These are phyloP conservation scores for Latrodectus geometricus DNA, from an alignment of 1,140 invertebrate genomes.

Conservation along the genomic window DNA sequence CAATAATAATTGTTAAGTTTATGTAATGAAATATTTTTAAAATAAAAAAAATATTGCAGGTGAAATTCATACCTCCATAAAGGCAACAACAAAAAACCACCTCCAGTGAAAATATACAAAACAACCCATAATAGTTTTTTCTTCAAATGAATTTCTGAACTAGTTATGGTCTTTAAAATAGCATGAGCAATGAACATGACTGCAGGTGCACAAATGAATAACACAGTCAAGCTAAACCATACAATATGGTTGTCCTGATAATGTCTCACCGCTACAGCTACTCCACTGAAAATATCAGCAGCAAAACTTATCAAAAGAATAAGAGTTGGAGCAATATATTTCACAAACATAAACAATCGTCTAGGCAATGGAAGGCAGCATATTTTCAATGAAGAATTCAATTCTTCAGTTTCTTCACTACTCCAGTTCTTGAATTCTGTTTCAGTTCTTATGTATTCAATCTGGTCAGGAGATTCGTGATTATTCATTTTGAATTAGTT, in stretches of 20 bases:
- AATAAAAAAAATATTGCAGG: not conserved
- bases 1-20: no score
- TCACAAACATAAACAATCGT: constrained; percentile 44
- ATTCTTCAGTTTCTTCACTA: constrained; percentile 45
- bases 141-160: constrained; percentile 24
- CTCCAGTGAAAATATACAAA: constrained; percentile 48
- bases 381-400: constrained; percentile 56
- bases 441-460: constrained; percentile 58
- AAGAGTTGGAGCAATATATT: constrained; percentile 52
- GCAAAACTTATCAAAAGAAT: constrained; percentile 54
- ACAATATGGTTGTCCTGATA: constrained; percentile 44
- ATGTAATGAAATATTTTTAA: no score
- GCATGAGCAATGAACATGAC: constrained; percentile 57
- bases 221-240: constrained; percentile 48
- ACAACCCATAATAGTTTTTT: constrained; percentile 54
- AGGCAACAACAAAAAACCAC: constrained; percentile 42
- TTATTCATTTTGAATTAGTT: constrained; percentile 7
- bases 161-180: constrained; percentile 24
- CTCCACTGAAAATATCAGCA: constrained; percentile 56
- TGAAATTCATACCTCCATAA: constrained; percentile 38
- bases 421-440: constrained; percentile 30
- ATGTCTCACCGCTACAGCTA: constrained; percentile 45
- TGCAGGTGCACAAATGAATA: constrained; percentile 55
- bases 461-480: constrained; percentile 39
- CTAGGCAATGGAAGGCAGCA: constrained; percentile 56